Conservation (phyloP, 2,113 vertebrate species). For the Cariama cristata region DNA sequence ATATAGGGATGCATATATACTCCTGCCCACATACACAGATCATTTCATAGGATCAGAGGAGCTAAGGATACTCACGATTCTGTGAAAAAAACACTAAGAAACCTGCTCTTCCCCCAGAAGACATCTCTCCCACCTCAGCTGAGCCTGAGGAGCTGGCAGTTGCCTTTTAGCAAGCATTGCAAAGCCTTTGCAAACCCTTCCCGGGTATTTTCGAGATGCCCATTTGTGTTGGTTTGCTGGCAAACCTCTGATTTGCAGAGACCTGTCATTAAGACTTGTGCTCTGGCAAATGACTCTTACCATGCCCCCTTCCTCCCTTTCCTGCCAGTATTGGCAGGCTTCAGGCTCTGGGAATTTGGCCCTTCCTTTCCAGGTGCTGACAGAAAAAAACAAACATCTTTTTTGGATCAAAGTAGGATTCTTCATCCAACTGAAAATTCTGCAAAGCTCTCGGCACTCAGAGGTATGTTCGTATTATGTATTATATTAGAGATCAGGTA, state of each 20-base stretch:
- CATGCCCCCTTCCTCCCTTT: background rate
- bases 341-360: background rate
- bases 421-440: background rate
- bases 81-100: background rate
- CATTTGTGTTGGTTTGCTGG: background rate
- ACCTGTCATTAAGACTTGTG: background rate
- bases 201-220: background rate
- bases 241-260: background rate
- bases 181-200: background rate
- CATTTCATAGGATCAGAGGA: background rate
- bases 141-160: background rate
- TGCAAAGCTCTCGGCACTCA: background rate
- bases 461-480: background rate
- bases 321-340: background rate
- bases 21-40: background rate
- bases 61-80: background rate
- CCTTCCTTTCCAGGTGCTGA: background rate
- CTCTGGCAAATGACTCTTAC: background rate
- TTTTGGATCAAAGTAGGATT: background rate
- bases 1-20: background rate
- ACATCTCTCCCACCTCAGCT: background rate
- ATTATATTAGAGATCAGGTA: background rate
- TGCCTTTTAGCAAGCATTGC: background rate
- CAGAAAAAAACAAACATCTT: background rate
- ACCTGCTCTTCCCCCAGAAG: background rate